Evolutionary conservation across 2,888 invertebrate species (phyloP), one percentile per base, ranked within the genome.

Genomic region (Tinea pellionella): DNA sequence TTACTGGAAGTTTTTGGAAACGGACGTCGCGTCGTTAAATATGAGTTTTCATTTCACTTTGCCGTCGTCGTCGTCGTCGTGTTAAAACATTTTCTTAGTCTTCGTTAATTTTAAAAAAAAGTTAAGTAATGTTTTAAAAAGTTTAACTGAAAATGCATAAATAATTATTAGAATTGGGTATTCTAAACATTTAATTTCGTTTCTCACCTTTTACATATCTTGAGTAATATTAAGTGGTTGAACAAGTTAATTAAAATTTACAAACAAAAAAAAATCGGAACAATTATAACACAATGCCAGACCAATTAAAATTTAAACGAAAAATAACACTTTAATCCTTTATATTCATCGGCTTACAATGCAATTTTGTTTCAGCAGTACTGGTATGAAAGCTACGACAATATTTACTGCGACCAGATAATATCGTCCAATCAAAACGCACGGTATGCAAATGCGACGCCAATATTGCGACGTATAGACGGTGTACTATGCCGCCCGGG

Each of bases 361-460:
- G 42, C 59, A 59, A 59, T 59, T 59, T 59, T 9, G 12, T 15
- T 15, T 2, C 24, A 18, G 1, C 16, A 37, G 41, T 58, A 13
- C 58, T 12, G 16, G 11, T 29, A 18, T 29, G 56, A 30, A 18
- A 53, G 6, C 43, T 57, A 57, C 13, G 32, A 32, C 59, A 24
- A 55, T 63, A 62, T 59, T 13, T 62, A 59, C 59, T 62, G 56
- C 43, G 15, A 58, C 41, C 59, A 59, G n/a, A 68, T 67, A 66
- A 66, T 64, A 64, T 65, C 64, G 63, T 63, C 64, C 65, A 65
- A 66, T 68, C 66, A 66, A 66, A 66, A 65, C 47, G 61, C 63
- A 63, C 61, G 63, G 62, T 62, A 63, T 63, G 61, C 63, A 67
- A 66, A 64, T 62, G 60, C 3, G 16, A 32, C 57, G 57, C 32